Percentiles rank a stretch among this genome's conserved stretches.
Evolutionary conservation across 2,113 vertebrate species (phyloP).

Genomic region (Peromyscus leucopus): DNA sequence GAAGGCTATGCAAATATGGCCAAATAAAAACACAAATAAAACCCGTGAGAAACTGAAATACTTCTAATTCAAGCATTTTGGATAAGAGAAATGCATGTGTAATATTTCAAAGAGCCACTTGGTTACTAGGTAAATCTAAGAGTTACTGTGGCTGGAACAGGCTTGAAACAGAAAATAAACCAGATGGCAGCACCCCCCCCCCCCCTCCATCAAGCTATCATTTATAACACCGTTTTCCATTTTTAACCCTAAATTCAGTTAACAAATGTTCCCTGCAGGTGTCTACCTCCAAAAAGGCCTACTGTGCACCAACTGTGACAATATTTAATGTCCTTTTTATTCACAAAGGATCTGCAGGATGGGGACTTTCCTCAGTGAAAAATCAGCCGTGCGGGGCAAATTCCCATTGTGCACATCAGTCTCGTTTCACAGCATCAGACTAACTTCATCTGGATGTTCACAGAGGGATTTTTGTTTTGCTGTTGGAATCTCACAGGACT

Average conservation of each 20-base stretch:
- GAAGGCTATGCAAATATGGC: not conserved
- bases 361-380: not conserved
- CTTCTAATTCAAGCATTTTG: not conserved
- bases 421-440: not conserved
- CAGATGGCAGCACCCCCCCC: not conserved
- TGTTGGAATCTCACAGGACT: not conserved
- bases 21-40: not conserved
- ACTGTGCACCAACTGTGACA: not conserved
- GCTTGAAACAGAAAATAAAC: slow-evolving; percentile 8
- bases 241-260: not conserved
- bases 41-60: not conserved
- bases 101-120: not conserved
- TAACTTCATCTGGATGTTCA: not conserved
- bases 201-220: not conserved
- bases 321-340: not conserved
- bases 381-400: not conserved
- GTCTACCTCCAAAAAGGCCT: not conserved
- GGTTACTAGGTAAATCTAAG: not conserved
- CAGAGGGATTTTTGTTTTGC: not conserved
- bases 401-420: not conserved
- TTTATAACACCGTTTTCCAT: slow-evolving; percentile 24
- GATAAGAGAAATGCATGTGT: not conserved
- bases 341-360: not conserved
- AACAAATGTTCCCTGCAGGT: not conserved
- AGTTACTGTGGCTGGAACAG: not conserved